Conservation (phyloP, 2,888 invertebrate genomes). For the Calameuta idolon region DNA sequence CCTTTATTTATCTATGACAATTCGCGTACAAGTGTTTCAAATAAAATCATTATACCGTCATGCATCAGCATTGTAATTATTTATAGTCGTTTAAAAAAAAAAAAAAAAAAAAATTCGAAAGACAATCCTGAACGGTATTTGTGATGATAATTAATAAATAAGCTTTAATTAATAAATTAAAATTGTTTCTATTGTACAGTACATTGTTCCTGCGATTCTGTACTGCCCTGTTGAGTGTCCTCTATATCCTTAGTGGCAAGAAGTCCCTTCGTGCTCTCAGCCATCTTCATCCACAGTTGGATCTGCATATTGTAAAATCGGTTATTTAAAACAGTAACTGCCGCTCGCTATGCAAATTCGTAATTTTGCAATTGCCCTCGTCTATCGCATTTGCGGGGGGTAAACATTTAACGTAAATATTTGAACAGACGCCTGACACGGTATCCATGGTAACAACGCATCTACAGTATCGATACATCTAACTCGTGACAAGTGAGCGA, state of each 20-base stretch:
- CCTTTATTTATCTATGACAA: neutral
- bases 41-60: no score
- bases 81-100: no score
- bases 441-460: neutral
- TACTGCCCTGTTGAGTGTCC: constrained; percentile 32
- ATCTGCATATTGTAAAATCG: constrained; percentile 58
- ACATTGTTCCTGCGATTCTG: constrained; percentile 52
- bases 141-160: neutral
- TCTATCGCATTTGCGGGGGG: neutral
- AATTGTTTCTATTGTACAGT: constrained; percentile 46
- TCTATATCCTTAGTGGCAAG: constrained; percentile 58
- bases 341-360: neutral
- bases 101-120: neutral
- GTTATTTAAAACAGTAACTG: constrained; percentile 2
- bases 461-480: neutral
- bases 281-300: constrained; percentile 72
- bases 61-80: no score
- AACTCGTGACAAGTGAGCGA: neutral
- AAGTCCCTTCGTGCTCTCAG: constrained; percentile 71
- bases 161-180: neutral
- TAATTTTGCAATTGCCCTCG: neutral
- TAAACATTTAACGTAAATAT: neutral
- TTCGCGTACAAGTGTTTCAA: neutral
- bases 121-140: neutral
- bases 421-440: neutral